These are phyloP conservation scores for Bradypodion pumilum DNA, from an alignment of 2,797 vertebrate species.

Conservation along the genomic window DNA sequence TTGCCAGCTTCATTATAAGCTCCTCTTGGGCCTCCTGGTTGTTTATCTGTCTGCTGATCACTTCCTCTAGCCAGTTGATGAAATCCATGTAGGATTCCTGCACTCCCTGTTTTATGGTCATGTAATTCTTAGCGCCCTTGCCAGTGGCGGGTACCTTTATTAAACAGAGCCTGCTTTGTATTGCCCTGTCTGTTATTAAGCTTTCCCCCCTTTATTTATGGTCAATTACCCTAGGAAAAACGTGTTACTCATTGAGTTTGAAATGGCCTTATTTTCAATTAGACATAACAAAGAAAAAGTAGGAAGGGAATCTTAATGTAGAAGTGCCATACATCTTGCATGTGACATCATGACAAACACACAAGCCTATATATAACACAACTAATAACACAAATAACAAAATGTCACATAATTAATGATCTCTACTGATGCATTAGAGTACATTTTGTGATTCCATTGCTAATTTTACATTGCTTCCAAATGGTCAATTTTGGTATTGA, in stretches of 20 bases:
- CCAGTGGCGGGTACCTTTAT: too few relatives aligned
- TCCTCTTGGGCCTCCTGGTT: too few relatives aligned
- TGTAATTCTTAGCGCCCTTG: too few relatives aligned
- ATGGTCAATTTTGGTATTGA: not conserved
- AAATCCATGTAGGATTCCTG: too few relatives aligned
- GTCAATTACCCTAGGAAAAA: not conserved
- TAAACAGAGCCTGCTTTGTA: not conserved
- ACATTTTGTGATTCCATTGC: not conserved
- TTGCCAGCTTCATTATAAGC: too few relatives aligned
- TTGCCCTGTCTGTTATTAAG: too few relatives aligned
- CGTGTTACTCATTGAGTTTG: not conserved
- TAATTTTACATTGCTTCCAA: constrained; percentile 9
- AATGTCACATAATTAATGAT: constrained; percentile 34
- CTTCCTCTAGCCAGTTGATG: too few relatives aligned
- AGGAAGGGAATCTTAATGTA: not conserved
- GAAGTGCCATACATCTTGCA: constrained; percentile 50
- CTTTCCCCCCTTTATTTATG: not conserved
- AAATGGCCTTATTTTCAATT: not conserved
- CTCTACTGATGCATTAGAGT: not conserved
- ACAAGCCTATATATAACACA: too few relatives aligned
- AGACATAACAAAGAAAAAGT: not conserved
- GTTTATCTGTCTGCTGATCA: too few relatives aligned
- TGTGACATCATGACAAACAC: constrained; percentile 57
- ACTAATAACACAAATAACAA: too few relatives aligned
- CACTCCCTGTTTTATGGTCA: too few relatives aligned